phyloP scores from a whole-genome alignment of 1,140 invertebrate species.

The Drosophila navojoa region DNA sequence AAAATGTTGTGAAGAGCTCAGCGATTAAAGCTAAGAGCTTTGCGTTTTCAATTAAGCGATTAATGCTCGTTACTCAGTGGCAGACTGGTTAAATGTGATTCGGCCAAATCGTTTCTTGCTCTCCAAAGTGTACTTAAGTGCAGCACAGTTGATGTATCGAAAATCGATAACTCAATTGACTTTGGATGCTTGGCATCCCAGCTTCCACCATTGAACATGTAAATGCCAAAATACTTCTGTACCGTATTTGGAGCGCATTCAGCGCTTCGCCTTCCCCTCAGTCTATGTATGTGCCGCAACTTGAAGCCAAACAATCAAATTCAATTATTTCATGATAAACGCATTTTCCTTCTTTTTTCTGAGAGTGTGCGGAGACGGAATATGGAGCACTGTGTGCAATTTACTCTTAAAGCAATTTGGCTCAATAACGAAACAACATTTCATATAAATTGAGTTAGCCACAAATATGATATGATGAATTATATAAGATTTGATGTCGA shows the following conservation, averaged over 20 bases:
- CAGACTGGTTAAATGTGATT: not conserved
- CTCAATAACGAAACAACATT: not conserved
- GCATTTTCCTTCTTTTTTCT: constrained; percentile 9
- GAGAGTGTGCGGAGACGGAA: too few relatives aligned
- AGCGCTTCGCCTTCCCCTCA: constrained; percentile 3
- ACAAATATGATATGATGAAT: too few relatives aligned
- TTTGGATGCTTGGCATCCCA: not conserved
- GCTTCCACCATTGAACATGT: constrained; percentile 2
- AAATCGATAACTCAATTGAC: constrained; percentile 66
- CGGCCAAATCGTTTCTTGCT: not conserved
- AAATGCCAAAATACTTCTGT: constrained; percentile 30
- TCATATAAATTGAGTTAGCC: constrained; percentile 1
- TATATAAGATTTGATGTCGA: too few relatives aligned
- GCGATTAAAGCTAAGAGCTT: constrained; percentile 1
- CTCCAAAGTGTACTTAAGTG: not conserved
- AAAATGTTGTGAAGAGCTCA: constrained; percentile 1
- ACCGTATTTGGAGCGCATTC: constrained; percentile 1
- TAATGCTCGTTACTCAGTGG: not conserved
- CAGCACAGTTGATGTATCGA: constrained; percentile 51
- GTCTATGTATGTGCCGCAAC: constrained; percentile 21
- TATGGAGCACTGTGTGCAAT: not conserved
- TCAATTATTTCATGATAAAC: constrained; percentile 43
- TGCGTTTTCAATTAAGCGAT: not conserved
- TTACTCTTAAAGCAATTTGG: not conserved
- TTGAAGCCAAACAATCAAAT: constrained; percentile 44